These are phyloP conservation scores for Aplidium turbinatum DNA, from an alignment of 23 tunicate genomes.

Conservation along the genomic window DNA sequence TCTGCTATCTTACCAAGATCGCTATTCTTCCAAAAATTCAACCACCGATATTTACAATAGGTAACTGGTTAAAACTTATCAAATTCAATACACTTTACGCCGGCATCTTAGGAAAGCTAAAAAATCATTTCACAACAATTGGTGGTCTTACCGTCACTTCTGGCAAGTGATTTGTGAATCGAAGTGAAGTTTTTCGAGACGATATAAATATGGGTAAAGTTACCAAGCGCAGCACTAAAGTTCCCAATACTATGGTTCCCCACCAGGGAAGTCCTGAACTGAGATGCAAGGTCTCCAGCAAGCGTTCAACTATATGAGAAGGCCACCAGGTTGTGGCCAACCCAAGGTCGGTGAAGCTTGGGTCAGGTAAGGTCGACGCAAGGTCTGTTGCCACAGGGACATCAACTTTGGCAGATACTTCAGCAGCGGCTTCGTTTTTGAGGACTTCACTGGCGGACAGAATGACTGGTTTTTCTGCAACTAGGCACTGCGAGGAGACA, in stretches of 20 bases:
- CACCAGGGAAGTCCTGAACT: constrained; percentile 75
- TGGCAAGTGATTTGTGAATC: constrained; percentile 28
- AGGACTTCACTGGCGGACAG: constrained; percentile 11
- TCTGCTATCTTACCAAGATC: too few relatives aligned
- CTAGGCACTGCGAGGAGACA: background rate
- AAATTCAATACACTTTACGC: background rate
- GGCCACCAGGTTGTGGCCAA: constrained; percentile 73
- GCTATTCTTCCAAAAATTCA: too few relatives aligned
- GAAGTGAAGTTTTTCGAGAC: constrained; percentile 36
- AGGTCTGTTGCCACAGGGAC: background rate
- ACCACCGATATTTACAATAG: too few relatives aligned
- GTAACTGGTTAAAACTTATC: too few relatives aligned
- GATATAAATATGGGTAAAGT: constrained; percentile 44
- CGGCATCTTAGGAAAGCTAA: background rate
- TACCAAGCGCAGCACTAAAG: constrained; percentile 48
- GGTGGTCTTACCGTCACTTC: constrained; percentile 36
- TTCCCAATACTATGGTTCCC: constrained; percentile 64
- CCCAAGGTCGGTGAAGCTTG: constrained; percentile 77
- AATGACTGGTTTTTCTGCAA: constrained; percentile 14
- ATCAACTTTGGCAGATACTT: background rate
- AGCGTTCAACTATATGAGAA: constrained; percentile 42
- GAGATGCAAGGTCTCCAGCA: constrained; percentile 50
- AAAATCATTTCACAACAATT: background rate
- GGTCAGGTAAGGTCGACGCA: constrained; percentile 35
- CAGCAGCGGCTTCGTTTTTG: too few relatives aligned